Evolutionary conservation across 2,113 vertebrate species (phyloP), one percentile per base, ranked within the genome.

Genomic region (Pyxicephalus adspersus): DNA sequence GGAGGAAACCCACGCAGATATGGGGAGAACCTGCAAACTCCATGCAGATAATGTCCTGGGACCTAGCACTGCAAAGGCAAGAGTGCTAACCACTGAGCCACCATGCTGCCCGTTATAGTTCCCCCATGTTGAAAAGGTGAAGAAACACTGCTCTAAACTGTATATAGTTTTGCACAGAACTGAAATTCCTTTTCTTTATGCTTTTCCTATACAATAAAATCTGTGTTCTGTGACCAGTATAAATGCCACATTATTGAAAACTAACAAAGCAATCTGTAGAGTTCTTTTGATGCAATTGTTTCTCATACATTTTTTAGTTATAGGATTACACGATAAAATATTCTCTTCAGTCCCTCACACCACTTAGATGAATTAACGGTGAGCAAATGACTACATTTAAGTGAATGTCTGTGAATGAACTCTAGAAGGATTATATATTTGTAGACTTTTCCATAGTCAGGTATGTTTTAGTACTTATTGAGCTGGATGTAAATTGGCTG

Each of bases 401-500:
- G 50, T 71, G 55, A 63, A 84, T 81, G 19, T 22, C 80, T 83
- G n/a, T 45, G 64, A 80, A 85, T 34, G 77, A 87, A 86, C 84
- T 85, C 80, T 73, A 64, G 34, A 25, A 3, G 52, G 22, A 22
- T 68, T 83, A 45, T 31, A 52, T 67, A 77, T 71, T 66, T 87
- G 55, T 23, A 64, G 18, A 70, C 5, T 54, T 63, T 50, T 64
- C 60, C 84, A 71, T 86, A 85, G 81, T 29, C 83, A 84, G 51
- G 1, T 71, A 77, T 83, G 23, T 51, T 84, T 86, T 76, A 87
- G 64, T 66, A 31, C 18, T 57, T 70, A 76, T 84, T 28, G 68
- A 76, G 55, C 72, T 83, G 88, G 87, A 85, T 18, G 29, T 79
- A 89, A 89, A 87, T 73, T 29, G 61, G 83, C 79, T 87, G 45